Evolutionary conservation across 2,888 invertebrate genomes (phyloP).

Genomic region (Xestia ashworthii): DNA sequence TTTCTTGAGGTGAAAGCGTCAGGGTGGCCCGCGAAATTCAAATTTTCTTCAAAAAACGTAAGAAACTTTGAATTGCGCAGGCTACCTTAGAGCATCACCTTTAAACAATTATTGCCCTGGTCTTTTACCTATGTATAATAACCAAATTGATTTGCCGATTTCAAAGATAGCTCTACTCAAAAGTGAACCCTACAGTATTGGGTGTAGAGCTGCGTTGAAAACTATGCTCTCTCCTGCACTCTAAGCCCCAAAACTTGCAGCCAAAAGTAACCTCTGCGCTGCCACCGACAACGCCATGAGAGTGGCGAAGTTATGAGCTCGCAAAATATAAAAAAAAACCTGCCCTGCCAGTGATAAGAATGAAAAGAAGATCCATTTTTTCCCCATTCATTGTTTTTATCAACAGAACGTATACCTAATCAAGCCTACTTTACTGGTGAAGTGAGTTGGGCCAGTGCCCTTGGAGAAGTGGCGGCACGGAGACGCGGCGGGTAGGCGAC

Average conservation of each 20-base stretch:
- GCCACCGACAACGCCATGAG: neutral
- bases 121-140: neutral
- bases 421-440: constrained; percentile 1
- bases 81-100: no score
- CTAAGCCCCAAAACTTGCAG: neutral
- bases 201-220: neutral
- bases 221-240: neutral
- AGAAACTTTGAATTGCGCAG: no score
- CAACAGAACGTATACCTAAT: neutral
- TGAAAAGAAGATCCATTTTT: neutral
- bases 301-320: fast-evolving
- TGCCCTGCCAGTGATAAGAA: neutral
- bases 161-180: neutral
- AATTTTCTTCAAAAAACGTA: no score
- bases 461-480: constrained; percentile 6
- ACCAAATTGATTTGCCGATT: neutral
- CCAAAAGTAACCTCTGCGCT: neutral
- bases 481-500: constrained; percentile 20
- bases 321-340: neutral
- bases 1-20: no score
- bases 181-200: neutral
- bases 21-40: no score
- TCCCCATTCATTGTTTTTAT: neutral
- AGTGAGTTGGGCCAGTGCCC: constrained; percentile 10
- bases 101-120: neutral